Evolutionary conservation across 2,113 vertebrate species (phyloP), one percentile per base, ranked within the genome.

Genomic region (Pelvicachromis taeniatus): DNA sequence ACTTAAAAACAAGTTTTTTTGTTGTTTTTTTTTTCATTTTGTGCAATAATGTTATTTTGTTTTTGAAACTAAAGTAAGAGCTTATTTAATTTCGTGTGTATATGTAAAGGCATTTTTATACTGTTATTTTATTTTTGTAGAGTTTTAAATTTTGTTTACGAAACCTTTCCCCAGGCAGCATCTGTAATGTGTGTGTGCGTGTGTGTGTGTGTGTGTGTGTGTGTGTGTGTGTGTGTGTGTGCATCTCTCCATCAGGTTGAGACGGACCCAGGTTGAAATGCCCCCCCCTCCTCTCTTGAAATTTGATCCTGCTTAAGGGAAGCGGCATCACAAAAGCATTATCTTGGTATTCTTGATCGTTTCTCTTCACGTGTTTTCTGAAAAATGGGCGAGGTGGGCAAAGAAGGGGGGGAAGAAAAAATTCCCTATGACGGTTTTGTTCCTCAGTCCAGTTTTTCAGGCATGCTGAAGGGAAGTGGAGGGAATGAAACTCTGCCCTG

Each of bases 61-160:
- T 89, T 89, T 92, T 54, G 78, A 77, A 81, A 87, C 88, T 80
- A 88, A 90, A 91, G 81, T 82, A 88, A 91, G 95, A 96, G 96
- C 96, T 97, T 97, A 97, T 98, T 98, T 98, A 98, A 97, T 97
- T 96, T 96, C 95, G 96, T 85, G 82, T 91, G 96, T 90, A 35
- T 82, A 73, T 88, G 84, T 88, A 89, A 90, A 94, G 80, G 85
- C 87, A 83, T 93, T 95, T 61, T 92, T 91, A 93, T 95, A 94
- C 84, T 88, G 85, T 95, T 95, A 93, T 95, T 95, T 97, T 98
- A 97, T 95, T 94, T 95, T 96, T 94, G 85, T 94, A 95, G 87
- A 80, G 88, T 93, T 96, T 95, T 96, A 93, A 92, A 92, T 94
- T 94, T 95, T 91, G 96, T 96, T 97, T 97, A 97, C 95, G 95